Base-by-base conservation (phyloP, 2,113 vertebrate genomes). In the Struthio camelus region DNA sequence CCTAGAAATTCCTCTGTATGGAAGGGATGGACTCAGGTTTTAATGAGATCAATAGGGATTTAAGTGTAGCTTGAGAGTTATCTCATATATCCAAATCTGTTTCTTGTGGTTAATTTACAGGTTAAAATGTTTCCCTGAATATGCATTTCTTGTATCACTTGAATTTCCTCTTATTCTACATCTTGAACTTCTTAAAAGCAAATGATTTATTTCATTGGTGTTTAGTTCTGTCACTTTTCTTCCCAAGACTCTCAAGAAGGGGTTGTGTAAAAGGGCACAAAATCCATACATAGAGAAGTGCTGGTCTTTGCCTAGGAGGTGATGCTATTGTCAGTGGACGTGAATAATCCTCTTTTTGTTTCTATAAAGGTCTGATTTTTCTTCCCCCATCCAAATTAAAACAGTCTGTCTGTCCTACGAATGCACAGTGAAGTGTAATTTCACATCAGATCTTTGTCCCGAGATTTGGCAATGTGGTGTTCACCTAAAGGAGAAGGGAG, bases 401-500 rank as follows among this genome's bases (percentile, higher is more conserved):
- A 70, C 83, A 80, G 77, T 93, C 83, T 72, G 71, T 90, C 65
- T 96, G 85, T 96, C 95, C 95, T 78, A 54, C 76, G 94, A 97
- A 96, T 95, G 95, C 90, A 66, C 80, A 86, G 71, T 73, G 90
- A 96, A 94, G 86, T 95, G 90, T 89, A 96, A 97, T 95, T 97
- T 97, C 95, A 93, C 67, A 91, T 97, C 90, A 95, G 40, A 91
- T 96, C 94, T 85, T 88, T 85, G 86, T 93, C 85, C 64, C 40
- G 10, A 36, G 70, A 78, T 79, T 62, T 6, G 3, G 72, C 91
- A 95, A 96, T 84, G 70, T 91, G 94, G 69, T 84, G 84, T 53
- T 94, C 91, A 93, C 61, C 83, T 87, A 71, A 92, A 77, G 89
- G 59, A 87, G 95, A 86, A 96, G 70, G 94, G 82, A 88, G 53